Conservation (phyloP, 2,113 vertebrate genomes). For the Platichthys stellatus region DNA sequence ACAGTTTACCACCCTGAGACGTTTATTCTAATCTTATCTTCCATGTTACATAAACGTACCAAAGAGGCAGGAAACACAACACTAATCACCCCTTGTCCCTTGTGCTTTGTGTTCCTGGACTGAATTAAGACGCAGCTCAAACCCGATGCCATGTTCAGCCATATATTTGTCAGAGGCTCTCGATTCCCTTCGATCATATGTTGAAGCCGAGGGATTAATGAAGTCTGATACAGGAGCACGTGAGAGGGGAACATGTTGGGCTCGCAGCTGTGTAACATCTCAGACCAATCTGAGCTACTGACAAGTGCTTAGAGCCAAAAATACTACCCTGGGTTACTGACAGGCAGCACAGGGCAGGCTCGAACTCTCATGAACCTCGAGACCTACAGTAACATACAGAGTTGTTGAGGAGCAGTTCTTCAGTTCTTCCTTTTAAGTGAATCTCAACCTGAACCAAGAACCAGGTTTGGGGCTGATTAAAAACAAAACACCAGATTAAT, state of each 20-base stretch:
- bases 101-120: not conserved
- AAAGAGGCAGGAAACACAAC: not conserved
- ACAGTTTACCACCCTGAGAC: not conserved
- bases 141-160: not conserved
- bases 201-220: constrained; percentile 22
- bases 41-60: constrained; percentile 10
- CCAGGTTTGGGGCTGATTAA: not conserved
- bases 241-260: constrained; percentile 11
- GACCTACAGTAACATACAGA: not conserved
- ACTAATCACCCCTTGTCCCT: not conserved
- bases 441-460: not conserved
- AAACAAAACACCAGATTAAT: not conserved
- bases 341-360: not conserved
- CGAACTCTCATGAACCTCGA: not conserved
- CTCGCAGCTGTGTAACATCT: constrained; percentile 67
- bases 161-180: not conserved
- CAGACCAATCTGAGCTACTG: constrained; percentile 56
- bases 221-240: constrained; percentile 17
- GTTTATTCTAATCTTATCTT: not conserved
- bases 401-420: not conserved
- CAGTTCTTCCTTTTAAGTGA: not conserved
- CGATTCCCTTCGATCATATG: not conserved
- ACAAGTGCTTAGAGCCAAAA: constrained; percentile 65
- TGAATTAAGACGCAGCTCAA: not conserved
- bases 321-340: constrained; percentile 46